Percentiles rank a stretch among this genome's conserved stretches.
phyloP scores from a whole-genome alignment of 2,797 vertebrate species.

The Galagoides demidoff region DNA sequence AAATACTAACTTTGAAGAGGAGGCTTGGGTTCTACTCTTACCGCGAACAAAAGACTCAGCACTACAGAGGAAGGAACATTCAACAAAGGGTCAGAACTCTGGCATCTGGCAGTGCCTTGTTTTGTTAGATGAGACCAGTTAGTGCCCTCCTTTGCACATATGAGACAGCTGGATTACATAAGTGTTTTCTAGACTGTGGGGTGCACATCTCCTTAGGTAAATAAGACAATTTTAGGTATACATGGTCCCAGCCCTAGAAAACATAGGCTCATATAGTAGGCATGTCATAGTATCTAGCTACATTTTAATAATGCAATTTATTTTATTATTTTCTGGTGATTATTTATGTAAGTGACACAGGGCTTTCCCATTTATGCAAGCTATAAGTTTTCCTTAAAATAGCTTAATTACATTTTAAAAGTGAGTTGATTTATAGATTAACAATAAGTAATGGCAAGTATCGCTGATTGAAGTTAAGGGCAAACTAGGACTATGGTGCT shows the following conservation, averaged over 20 bases:
- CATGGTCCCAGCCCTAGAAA: neutral
- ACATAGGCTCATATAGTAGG: neutral
- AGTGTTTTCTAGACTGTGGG: neutral
- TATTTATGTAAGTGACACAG: neutral
- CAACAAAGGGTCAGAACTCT: neutral
- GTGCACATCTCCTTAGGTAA: no score
- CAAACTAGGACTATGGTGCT: neutral
- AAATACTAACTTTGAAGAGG: neutral
- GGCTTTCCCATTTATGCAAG: slow-evolving; percentile 29
- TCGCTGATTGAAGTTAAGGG: neutral
- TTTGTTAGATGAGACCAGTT: neutral
- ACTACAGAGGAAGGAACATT: neutral
- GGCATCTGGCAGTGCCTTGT: neutral
- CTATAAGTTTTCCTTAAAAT: slow-evolving; percentile 47
- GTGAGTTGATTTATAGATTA: slow-evolving; percentile 21
- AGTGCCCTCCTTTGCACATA: neutral
- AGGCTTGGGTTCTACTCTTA: neutral
- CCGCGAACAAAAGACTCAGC: neutral
- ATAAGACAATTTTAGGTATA: neutral
- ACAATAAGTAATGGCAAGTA: neutral
- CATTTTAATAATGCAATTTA: neutral
- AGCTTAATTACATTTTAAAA: slow-evolving; percentile 53
- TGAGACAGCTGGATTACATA: neutral
- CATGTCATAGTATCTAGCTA: neutral
- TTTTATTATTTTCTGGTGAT: slow-evolving; percentile 47